Evolutionary conservation across 2,797 vertebrate species (phyloP), one percentile per base, ranked within the genome.

Genomic region (Phalloptychus januarius): DNA sequence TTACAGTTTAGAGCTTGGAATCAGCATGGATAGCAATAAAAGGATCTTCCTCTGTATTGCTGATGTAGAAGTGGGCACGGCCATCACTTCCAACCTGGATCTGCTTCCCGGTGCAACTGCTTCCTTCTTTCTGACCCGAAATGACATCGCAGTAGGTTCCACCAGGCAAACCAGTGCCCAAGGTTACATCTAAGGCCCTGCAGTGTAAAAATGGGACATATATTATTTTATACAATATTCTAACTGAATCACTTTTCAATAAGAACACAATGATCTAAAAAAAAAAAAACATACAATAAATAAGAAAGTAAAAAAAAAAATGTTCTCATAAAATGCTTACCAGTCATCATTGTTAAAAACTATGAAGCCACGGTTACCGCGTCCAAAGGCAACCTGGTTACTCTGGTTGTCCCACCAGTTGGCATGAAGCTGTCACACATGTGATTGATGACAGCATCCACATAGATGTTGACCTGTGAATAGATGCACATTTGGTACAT

Each of bases 361-460:
- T n/a, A 99, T 96, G 91, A 99, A 99, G 38, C 97, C 98, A 73
- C 84, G 96, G 76, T 94, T 92, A 15, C 98, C 97, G 85, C 97
- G 98, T 33, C 98, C 96, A 85, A 99, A 99, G 48, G 97, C 97
- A 4, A 99, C 95, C 92, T 99, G 97, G 88, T 98, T 99, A 92
- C 87, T 96, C 13, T 82, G 88, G 23, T 99, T 99, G 90, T 99
- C 98, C 97, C 97, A 99, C 98, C 98, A 99, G 95, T 98, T 98
- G 63, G 94, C 85, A 15, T 97, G 96, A 79, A 95, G 84, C 75
- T 97, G 90, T 48, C 96, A n/a, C n/a, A n/a, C n/a, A n/a, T n/a
- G n/a, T n/a, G n/a, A n/a, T n/a, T n/a, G n/a, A n/a, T n/a, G n/a
- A n/a, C n/a, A n/a, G n/a, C n/a, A n/a, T n/a, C n/a, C n/a, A n/a